Base-by-base conservation (phyloP, 1,140 invertebrate species). In the Cydia amplana region DNA sequence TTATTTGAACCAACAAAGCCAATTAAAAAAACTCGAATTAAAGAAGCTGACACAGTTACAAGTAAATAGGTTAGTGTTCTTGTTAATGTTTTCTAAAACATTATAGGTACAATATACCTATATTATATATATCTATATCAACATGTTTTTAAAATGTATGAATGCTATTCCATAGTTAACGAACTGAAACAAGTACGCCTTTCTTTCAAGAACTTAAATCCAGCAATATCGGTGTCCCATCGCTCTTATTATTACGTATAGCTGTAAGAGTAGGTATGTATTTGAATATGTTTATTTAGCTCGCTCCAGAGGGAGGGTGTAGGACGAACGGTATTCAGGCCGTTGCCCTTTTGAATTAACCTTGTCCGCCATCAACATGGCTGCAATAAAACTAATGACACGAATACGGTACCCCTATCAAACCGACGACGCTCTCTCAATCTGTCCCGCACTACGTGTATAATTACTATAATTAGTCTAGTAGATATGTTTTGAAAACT, bases 311-410 rank as follows among this genome's bases (percentile, higher is more conserved):
- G 80, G 77, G 82, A 82, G 82, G 80, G 85, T 82, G 80, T 82
- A 82, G 82, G 82, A 83, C 82, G 82, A 72, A 78, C 79, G 60
- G 79, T 82, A 83, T 86, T 83, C 83, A 77, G 85, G 82, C 74
- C 83, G 75, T 79, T 86, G 85, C 85, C 83, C 83, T 78, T 72
- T 76, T 55, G 76, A 78, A 82, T 82, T 86, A 85, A 86, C 85
- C 83, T 86, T 83, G 85, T 81, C 72, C 77, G 73, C 74, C 75
- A 73, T 73, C 64, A 76, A 74, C 76, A 74, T 74, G 64, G 75
- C 74, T 77, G 74, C 76, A 77, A 73, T 70, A 76, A 78, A 78
- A 40, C 36, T 79, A 78, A 79, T 77, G 74, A 75, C 72, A 20
- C 40, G 63, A 80, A 78, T 73, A 43, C 67, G 63, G 65, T 70